phyloP scores from a whole-genome alignment of 2,888 invertebrate genomes.

The Sinopyrophorus schimmeli region DNA sequence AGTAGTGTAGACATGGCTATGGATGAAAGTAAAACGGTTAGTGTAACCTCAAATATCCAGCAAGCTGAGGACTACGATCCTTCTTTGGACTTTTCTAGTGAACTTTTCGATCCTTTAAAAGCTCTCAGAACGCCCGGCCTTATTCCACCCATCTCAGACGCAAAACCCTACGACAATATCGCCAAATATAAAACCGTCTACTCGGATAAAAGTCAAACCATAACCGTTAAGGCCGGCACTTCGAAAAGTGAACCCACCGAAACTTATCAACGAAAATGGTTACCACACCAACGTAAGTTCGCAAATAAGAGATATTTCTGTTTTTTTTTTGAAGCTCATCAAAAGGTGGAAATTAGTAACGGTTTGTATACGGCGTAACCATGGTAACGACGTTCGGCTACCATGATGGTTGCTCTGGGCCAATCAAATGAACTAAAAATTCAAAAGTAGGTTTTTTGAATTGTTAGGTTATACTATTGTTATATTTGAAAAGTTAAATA shows the following conservation, averaged over 20 bases:
- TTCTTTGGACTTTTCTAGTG: constrained; percentile 60
- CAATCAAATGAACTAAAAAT: too few species aligned
- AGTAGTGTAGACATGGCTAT: constrained; percentile 34
- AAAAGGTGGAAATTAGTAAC: too few species aligned
- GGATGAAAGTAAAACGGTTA: constrained; percentile 24
- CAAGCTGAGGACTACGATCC: constrained; percentile 51
- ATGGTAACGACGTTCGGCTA: too few species aligned
- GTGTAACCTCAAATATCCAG: constrained; percentile 31
- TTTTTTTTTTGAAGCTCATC: too few species aligned
- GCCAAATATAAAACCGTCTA: constrained; percentile 61
- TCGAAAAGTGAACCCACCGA: constrained; percentile 34
- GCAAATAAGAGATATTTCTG: too few species aligned
- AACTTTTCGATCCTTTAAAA: constrained; percentile 69
- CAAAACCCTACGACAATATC: constrained; percentile 71
- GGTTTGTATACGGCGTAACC: too few species aligned
- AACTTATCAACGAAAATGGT: constrained; percentile 49
- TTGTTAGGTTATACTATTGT: too few species aligned
- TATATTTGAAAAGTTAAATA: too few species aligned
- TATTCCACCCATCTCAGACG: constrained; percentile 60
- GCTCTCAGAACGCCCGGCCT: constrained; percentile 66
- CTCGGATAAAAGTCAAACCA: constrained; percentile 37
- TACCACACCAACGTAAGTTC: constrained; percentile 57
- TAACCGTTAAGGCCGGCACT: constrained; percentile 50
- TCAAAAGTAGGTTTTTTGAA: too few species aligned
- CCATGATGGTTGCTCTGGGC: too few species aligned